These are phyloP conservation scores for Brachionus angularis DNA, from an alignment of 1,140 invertebrate species.

Conservation along the genomic window DNA sequence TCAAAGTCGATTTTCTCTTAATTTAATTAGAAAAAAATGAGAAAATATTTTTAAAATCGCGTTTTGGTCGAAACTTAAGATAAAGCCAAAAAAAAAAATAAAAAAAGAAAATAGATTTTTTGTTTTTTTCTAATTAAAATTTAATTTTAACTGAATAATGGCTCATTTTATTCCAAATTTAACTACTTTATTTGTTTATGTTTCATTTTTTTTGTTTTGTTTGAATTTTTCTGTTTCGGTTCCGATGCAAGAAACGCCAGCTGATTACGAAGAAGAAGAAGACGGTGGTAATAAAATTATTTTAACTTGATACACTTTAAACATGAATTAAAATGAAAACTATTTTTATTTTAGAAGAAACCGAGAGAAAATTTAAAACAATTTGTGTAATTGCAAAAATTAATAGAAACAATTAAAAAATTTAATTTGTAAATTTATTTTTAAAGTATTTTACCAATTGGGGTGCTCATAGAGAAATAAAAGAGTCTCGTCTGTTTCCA, in stretches of 20 bases:
- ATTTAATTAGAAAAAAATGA: not conserved
- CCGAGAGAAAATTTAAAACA: constrained; percentile 29
- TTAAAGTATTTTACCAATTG: constrained; percentile 42
- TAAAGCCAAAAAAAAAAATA: too few species aligned
- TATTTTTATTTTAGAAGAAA: too few species aligned
- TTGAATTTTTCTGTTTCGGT: not conserved
- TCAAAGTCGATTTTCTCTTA: too few species aligned
- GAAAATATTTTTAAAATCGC: too few species aligned
- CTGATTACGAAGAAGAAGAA: constrained; percentile 8
- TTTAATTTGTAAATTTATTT: not conserved
- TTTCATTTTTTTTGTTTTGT: not conserved
- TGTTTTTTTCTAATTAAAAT: not conserved
- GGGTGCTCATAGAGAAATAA: constrained; percentile 36
- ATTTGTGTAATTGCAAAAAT: constrained; percentile 16
- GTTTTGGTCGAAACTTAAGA: too few species aligned
- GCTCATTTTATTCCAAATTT: too few species aligned
- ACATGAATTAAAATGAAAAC: not conserved
- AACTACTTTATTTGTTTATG: too few species aligned
- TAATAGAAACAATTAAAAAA: not conserved
- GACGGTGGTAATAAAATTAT: constrained; percentile 1
- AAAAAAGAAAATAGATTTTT: constrained; percentile 1
- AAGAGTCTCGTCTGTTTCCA: constrained; percentile 19
- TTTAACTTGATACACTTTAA: not conserved
- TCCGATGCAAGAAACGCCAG: constrained; percentile 39
- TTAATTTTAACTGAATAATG: too few species aligned